phyloP scores from a whole-genome alignment of 2,888 invertebrate species.

The Graphium colonna region DNA sequence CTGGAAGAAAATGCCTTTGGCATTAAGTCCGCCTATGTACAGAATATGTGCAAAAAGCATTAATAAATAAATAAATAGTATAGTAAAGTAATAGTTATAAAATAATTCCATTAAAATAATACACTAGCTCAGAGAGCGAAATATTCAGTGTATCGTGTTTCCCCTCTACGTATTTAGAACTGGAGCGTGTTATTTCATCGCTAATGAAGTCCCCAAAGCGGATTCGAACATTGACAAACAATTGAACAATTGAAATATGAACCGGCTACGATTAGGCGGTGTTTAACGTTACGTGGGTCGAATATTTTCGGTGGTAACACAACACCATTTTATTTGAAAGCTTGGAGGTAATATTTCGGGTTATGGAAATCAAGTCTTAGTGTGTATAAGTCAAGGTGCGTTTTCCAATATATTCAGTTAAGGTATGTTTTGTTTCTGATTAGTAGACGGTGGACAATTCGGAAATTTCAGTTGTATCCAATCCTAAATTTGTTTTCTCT shows the following conservation, averaged over 20 bases:
- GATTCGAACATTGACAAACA: conserved; percentile 18
- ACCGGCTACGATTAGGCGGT: conserved; percentile 18
- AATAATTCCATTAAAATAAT: too few relatives aligned
- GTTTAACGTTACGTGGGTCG: conserved; percentile 18
- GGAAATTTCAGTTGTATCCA: not conserved
- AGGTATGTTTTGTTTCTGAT: not conserved
- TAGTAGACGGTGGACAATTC: too few relatives aligned
- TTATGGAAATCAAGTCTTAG: not conserved
- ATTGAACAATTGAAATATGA: conserved; percentile 24
- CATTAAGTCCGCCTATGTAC: too few relatives aligned
- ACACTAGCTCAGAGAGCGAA: too few relatives aligned
- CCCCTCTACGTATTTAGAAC: not conserved
- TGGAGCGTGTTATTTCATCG: not conserved
- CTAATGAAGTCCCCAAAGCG: conserved; percentile 11
- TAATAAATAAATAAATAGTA: too few relatives aligned
- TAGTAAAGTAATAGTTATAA: too few relatives aligned
- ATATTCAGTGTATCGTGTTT: too few relatives aligned
- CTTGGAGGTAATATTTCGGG: not conserved
- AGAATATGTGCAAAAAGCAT: too few relatives aligned
- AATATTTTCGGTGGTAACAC: conserved; percentile 19
- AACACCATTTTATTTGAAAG: conserved; percentile 11
- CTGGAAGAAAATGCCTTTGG: too few relatives aligned
- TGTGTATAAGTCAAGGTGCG: not conserved
- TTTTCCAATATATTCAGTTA: not conserved
- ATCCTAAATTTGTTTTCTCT: too few relatives aligned